Conservation (phyloP, 2,797 vertebrate genomes). For the Halcyon chelicuti region DNA sequence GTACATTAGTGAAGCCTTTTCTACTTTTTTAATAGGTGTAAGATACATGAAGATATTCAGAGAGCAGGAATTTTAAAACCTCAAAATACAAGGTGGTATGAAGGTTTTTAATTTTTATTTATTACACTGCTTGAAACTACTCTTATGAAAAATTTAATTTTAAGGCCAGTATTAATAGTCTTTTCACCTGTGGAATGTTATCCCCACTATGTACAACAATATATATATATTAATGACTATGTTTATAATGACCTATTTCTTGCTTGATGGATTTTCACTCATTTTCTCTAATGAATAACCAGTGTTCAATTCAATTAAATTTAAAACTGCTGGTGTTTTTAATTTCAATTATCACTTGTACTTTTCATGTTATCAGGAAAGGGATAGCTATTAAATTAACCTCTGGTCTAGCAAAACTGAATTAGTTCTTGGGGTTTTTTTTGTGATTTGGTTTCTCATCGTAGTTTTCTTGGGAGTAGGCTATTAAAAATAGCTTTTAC, state of each 20-base stretch:
- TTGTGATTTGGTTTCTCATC: not conserved
- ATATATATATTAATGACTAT: not conserved
- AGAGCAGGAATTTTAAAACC: not conserved
- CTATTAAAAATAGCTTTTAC: not conserved
- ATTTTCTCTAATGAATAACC: slow-evolving; percentile 23
- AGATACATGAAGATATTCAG: not conserved
- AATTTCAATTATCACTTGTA: not conserved
- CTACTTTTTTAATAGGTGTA: not conserved
- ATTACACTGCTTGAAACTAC: not conserved
- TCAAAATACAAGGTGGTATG: not conserved
- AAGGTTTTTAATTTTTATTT: not conserved
- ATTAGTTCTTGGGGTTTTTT: not conserved
- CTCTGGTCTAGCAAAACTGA: not conserved
- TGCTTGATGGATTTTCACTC: not conserved
- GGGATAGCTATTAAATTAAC: not conserved
- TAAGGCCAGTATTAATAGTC: not conserved
- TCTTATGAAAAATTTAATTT: not conserved
- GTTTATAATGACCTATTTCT: not conserved
- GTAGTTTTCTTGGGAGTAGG: not conserved
- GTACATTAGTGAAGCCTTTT: not conserved
- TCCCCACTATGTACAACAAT: not conserved
- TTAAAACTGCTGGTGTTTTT: not conserved
- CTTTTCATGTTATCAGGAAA: not conserved
- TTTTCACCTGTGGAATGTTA: not conserved
- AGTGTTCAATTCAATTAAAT: not conserved